Base-by-base conservation (phyloP, 2,888 invertebrate species). In the Bellardia bayeri region DNA sequence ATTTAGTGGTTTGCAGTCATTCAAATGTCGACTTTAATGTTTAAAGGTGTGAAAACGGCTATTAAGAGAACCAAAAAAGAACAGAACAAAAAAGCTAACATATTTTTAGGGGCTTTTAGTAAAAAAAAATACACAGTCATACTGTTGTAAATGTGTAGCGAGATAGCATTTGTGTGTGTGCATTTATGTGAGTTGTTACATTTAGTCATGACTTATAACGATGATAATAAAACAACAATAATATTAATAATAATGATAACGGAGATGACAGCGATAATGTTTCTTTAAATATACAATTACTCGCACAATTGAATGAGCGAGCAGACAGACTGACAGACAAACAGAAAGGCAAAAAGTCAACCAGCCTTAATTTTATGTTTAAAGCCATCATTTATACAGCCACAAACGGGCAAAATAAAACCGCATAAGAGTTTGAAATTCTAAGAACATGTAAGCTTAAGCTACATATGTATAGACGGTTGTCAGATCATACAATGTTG, bases 41-140 rank as follows among this genome's bases (percentile, higher is more conserved):
- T 42, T 61, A 42, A 80, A 85, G 80, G 74, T 79, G 72, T 68
- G 61, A 79, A 79, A 16, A 72, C n/a, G 23, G 30, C 54, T 23
- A 9, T 30, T 5, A 61, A 63, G 54, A 9, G 37, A 33, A n/a
- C 49, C 16, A 16, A 42, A 54, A 61, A 56, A 33, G 23, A 75
- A 51, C 23, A 37, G 16, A 4, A 54, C n/a, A n/a, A n/a, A 71
- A 49, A 58, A 23, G n/a, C 16, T 8, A 75, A 49, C 82, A 86
- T 82, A 86, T 82, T 79, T 86, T 86, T 75, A 75, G 75, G 74
- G 16, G 63, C 33, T 63, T 69, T 66, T 9, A 30, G 11, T 2
- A 16, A 23, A 7, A 51, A 42, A 40, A 33, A 64, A 64, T 23
- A 45, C 45, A 45, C 63, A 9, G 33, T 37, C 42, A 61, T 40